Base-by-base conservation (phyloP, 2,888 invertebrate genomes). In the Scaptomyza parva region DNA sequence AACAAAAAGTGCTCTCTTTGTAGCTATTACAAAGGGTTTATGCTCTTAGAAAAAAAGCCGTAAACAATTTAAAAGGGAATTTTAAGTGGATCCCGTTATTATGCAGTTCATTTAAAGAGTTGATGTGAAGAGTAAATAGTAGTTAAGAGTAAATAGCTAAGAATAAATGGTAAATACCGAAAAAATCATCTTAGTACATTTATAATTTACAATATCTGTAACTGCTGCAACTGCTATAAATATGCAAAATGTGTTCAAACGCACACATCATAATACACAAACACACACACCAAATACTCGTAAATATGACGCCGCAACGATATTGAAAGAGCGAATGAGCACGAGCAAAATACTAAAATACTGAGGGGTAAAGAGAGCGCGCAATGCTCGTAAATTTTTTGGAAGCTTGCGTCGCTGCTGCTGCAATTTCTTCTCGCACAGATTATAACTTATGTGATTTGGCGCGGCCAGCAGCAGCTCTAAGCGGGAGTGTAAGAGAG, bases 361-460 rank as follows among this genome's bases (percentile, higher is more conserved):
- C n/a, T 17, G 24, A 40, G 37, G 39, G 12, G 68, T 35, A 20
- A 54, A 22, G 45, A 22, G 45, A 55, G 54, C 33, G 58, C 43
- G 26, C 43, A 33, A 18, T 39, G 67, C 63, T 75, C 75, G 76
- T 75, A 76, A 75, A 75, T 75, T 76, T 76, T 64, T 75, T 64
- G 41, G 44, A 37, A 40, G 43, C 51, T 14, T 12, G 61, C 58
- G 45, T 35, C 51, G 51, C 47, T 57, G 48, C 52, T 50, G 53
- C 60, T 76, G 78, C 71, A 70, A 60, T 73, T 77, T 70, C 66
- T 70, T 70, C 12, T 65, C 20, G 66, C 75, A 72, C 66, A 78
- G 78, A 83, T 83, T 83, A 78, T 79, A 81, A 76, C 76, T 75
- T 78, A 78, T 78, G 83, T 67, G 59, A 74, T 41, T 28, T 37